phyloP scores from a whole-genome alignment of 35 echinoderm and acorn worm species.

The Hemicentrotus pulcherrimus region DNA sequence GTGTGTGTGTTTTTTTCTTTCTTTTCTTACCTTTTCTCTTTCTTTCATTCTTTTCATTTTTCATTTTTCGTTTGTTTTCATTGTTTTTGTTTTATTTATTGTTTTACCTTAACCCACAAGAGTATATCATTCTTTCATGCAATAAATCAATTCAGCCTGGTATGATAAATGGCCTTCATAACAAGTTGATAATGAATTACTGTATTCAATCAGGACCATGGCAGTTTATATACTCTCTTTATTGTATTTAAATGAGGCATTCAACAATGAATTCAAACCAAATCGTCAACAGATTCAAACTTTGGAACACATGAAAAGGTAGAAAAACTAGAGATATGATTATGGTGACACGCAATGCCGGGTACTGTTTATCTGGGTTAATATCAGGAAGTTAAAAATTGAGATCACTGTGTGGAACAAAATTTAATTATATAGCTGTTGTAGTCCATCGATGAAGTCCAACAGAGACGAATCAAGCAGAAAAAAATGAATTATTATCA shows the following conservation, averaged over 20 bases:
- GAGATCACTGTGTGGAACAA: neutral
- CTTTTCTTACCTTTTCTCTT: too few relatives aligned
- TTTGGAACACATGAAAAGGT: neutral
- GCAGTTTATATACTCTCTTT: neutral
- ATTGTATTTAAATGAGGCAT: slow-evolving; percentile 13
- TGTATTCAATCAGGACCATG: neutral
- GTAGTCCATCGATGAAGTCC: neutral
- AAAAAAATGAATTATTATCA: neutral
- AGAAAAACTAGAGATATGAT: neutral
- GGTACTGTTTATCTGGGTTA: neutral
- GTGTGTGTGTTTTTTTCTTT: too few relatives aligned
- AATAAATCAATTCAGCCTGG: neutral
- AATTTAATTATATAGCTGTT: neutral
- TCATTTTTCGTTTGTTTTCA: too few relatives aligned
- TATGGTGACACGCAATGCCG: neutral
- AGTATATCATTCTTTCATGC: neutral
- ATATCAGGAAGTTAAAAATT: neutral
- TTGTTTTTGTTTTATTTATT: too few relatives aligned
- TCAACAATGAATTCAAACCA: neutral
- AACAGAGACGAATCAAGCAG: neutral
- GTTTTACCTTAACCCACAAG: too few relatives aligned
- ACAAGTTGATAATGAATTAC: neutral
- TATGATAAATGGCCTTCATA: neutral
- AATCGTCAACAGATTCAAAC: neutral
- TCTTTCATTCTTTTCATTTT: too few relatives aligned